These are phyloP conservation scores for Ectobius pallidus DNA, from an alignment of 2,888 invertebrate species.

Conservation along the genomic window DNA sequence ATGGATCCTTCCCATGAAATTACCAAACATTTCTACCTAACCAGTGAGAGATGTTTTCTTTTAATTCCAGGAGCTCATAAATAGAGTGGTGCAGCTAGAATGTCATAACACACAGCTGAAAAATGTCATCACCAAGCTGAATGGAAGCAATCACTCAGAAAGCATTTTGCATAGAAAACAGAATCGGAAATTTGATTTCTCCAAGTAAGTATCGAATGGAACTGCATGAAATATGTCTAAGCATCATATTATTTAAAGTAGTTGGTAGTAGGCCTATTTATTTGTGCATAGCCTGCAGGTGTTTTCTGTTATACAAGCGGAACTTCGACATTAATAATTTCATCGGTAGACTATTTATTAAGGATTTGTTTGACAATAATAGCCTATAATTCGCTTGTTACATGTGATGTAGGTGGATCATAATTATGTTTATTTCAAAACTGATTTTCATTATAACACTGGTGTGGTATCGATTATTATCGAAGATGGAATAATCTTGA, in stretches of 20 bases:
- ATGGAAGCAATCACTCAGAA: constrained; percentile 49
- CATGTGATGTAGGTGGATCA: too few relatives aligned
- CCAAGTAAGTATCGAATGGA: constrained; percentile 51
- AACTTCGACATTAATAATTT: background rate
- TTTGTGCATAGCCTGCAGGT: background rate
- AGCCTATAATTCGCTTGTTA: background rate
- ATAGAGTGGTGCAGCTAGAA: constrained; percentile 72
- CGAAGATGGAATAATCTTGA: too few relatives aligned
- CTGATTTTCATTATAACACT: too few relatives aligned
- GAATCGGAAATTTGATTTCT: constrained; percentile 65
- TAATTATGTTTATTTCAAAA: too few relatives aligned
- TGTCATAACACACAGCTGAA: constrained; percentile 80
- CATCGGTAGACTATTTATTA: too few relatives aligned
- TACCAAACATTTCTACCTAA: background rate
- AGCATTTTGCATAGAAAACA: constrained; percentile 49
- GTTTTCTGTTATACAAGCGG: background rate
- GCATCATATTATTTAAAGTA: too few relatives aligned
- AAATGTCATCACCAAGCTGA: constrained; percentile 64
- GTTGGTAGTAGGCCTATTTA: too few relatives aligned
- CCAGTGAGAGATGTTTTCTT: background rate
- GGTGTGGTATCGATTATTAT: too few relatives aligned
- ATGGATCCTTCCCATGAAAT: background rate
- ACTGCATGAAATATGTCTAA: constrained; percentile 43
- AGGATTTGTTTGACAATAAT: background rate
- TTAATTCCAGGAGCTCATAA: constrained; percentile 72